A percentile compares a stretch with the other conserved stretches of the same genome.
These are phyloP conservation scores for Petrocephalus microphthalmus DNA, from an alignment of 2,113 vertebrate species.

Conservation along the genomic window DNA sequence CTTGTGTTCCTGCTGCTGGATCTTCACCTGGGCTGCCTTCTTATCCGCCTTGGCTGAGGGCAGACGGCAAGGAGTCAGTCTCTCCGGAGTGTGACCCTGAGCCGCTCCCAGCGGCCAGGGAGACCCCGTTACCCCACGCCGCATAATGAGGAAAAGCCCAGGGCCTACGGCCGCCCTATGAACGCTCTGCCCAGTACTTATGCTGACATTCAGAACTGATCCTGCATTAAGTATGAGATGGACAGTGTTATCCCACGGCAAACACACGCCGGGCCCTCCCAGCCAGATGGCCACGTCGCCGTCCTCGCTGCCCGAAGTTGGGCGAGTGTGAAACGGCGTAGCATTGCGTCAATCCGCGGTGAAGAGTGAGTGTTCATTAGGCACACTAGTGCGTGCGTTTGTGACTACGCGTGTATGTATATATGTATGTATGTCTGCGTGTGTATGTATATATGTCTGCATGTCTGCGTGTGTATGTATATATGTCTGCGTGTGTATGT, in stretches of 20 bases:
- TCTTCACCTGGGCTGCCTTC: conserved; percentile 83
- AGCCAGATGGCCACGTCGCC: neutral
- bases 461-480: no score
- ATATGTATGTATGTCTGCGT: no score
- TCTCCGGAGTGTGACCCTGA: neutral
- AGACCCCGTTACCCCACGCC: neutral
- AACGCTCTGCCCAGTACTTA: neutral
- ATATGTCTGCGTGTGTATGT: no score
- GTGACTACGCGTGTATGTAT: neutral
- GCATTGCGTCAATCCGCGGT: neutral
- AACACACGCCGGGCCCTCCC: neutral
- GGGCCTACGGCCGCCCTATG: neutral
- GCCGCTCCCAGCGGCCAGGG: neutral
- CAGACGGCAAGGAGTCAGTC: neutral
- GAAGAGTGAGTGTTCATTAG: neutral
- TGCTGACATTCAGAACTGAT: neutral
- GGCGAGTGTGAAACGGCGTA: neutral
- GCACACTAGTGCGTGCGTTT: neutral
- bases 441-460: no score
- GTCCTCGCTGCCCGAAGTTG: neutral
- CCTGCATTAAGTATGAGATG: neutral
- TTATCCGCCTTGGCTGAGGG: conserved; percentile 85
- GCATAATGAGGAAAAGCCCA: neutral
- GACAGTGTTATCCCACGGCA: neutral
- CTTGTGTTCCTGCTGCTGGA: conserved; percentile 83